A percentile compares a stretch with the other conserved stretches of the same genome.
Evolutionary conservation across 2,113 vertebrate genomes (phyloP).

Genomic region (Nycticebus coucang): DNA sequence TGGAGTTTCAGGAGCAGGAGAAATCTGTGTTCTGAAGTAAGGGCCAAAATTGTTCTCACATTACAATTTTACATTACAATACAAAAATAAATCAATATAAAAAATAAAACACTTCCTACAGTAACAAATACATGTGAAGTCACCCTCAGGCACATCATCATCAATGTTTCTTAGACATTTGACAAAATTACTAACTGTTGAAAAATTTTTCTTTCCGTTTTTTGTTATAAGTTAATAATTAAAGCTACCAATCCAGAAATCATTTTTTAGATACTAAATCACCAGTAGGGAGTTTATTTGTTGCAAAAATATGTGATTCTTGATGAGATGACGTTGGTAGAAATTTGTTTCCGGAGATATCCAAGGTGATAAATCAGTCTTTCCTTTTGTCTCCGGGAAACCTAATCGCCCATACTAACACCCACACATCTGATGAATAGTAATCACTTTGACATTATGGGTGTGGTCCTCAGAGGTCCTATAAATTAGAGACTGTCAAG

Average conservation of each 20-base stretch:
- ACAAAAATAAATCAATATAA: background rate
- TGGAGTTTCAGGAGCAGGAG: background rate
- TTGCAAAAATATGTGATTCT: too few relatives aligned
- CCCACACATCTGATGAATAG: accelerated
- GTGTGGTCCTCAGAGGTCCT: background rate
- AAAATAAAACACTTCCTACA: too few relatives aligned
- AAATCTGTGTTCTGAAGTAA: background rate
- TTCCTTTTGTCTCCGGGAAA: background rate
- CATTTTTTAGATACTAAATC: too few relatives aligned
- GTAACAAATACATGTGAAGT: background rate
- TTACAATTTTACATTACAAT: background rate
- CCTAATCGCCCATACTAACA: background rate
- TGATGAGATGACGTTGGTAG: too few relatives aligned
- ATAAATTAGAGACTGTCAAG: background rate
- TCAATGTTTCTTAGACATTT: too few relatives aligned
- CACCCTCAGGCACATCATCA: too few relatives aligned
- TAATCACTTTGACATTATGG: background rate
- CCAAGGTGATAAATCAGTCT: background rate
- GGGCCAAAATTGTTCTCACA: too few relatives aligned
- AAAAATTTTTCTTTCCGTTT: too few relatives aligned
- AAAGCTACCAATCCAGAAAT: too few relatives aligned
- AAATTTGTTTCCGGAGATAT: background rate
- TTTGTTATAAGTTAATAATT: too few relatives aligned
- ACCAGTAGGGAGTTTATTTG: too few relatives aligned
- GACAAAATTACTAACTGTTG: too few relatives aligned